Evolutionary conservation across 2,888 invertebrate species (phyloP), one percentile per base, ranked within the genome.

Genomic region (Cyclophora punctaria): DNA sequence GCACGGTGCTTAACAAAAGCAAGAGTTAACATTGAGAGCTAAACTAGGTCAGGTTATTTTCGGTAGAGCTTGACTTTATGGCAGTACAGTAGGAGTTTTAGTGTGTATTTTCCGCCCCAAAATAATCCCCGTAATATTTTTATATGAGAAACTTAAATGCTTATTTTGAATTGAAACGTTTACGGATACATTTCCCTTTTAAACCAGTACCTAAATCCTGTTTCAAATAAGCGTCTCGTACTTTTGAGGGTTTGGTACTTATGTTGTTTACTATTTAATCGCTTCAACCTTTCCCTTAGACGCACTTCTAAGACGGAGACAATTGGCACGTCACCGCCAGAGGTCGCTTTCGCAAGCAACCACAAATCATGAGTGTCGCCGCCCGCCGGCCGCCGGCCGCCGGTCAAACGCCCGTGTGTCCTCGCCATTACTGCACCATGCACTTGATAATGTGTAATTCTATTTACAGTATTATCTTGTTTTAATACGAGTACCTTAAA

Each of bases 321-420:
- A 85, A 86, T 87, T 78, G 85, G 78, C 78, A 77, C 81, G 86
- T 87, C 87, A 86, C 74, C 73, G 73, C 69, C 86, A 86, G 83
- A 77, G 81, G 79, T 70, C 75, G 73, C 72, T 69, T 73, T 70
- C 65, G 71, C 74, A 72, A 73, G 73, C 72, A 71, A 80, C 86
- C 85, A 83, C 86, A 85, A 84, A 84, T 86, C 86, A 83, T 67
- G 67, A 62, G 67, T 66, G 57, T 51, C 48, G 49, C 55, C 52
- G 53, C 48, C 50, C 49, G 53, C 52, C 51, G 52, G 55, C 50
- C 59, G 64, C 60, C 64, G 63, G 59, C 52, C 64, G 69, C 67
- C 72, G 77, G 77, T 71, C 78, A 73, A 71, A 71, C 72, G 71
- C 60, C 60, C 54, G 61, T 66, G 60, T 66, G 60, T 47, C 63